Evolutionary conservation across 2,113 vertebrate species (phyloP).

Genomic region (Oryctolagus cuniculus): mOryCun1.1 NC_091439.1:81800001-81800500

Average conservation of each 20-base stretch:
- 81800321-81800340: constrained; percentile 1
- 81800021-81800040: constrained; percentile 64
- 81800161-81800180: neutral
- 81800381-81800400: constrained; percentile 22
- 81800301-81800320: constrained; percentile 41
- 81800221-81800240: constrained; percentile 52
- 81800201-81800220: constrained; percentile 27
- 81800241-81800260: constrained; percentile 1
- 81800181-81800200: constrained; percentile 24
- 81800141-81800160: constrained; percentile 14
- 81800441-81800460: too few species aligned
- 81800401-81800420: too few species aligned
- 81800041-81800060: constrained; percentile 77
- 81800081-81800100: constrained; percentile 74
- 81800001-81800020: constrained; percentile 69
- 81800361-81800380: neutral
- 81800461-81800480: too few species aligned
- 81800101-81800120: constrained; percentile 76
- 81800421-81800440: too few species aligned
- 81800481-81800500: too few species aligned
- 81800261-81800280: constrained; percentile 37
- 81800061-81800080: constrained; percentile 64
- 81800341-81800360: neutral
- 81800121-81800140: constrained; percentile 38
- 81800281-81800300: constrained; percentile 36